Evolutionary conservation across 2,113 vertebrate genomes (phyloP), one percentile per base, ranked within the genome.

Genomic region (Osmerus eperlanus): DNA sequence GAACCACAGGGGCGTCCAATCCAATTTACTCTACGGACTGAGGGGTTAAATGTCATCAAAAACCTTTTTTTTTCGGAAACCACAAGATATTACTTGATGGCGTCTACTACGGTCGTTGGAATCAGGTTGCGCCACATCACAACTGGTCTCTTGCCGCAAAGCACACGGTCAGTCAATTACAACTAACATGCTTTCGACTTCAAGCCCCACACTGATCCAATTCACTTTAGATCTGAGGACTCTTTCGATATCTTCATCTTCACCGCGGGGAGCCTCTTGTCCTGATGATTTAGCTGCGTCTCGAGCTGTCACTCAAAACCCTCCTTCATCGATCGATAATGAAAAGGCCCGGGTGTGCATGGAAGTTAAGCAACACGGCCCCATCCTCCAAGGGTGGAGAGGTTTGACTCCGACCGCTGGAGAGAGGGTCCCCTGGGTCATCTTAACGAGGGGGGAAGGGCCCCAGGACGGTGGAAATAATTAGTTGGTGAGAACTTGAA

Each of bases 401-500:
- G 68, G 58, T 51, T 21, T 56, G 68, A 74, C 62, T 1, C 8
- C 53, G 41, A 56, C 51, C 41, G 69, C 72, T 15, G 74, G 66
- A 68, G n/a, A 56, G 61, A 67, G 71, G 64, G 36, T 68, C 71
- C n/a, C 58, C n/a, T 14, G 70, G 47, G 56, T 25, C 18, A 63
- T 32, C 58, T 73, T 63, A 73, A 62, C 41, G 68, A 23, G 28
- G 58, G 68, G n/a, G 13, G 51, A 69, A 3, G 12, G 66, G 62
- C 23, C 63, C 32, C 5, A 32, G 41, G n/a, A 14, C 12, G 3
- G 23, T 21, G 12, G 21, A 5, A 72, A 82, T 79, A 74, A 82
- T 71, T 65, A 78, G 56, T 21, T 41, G 12, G 63, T 66, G 29
- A 75, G 73, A 77, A 70, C 51, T 67, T 62, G 72, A 73, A 68